Base-by-base conservation (phyloP, 2,888 invertebrate genomes). In the Sussaba pulchella region DNA sequence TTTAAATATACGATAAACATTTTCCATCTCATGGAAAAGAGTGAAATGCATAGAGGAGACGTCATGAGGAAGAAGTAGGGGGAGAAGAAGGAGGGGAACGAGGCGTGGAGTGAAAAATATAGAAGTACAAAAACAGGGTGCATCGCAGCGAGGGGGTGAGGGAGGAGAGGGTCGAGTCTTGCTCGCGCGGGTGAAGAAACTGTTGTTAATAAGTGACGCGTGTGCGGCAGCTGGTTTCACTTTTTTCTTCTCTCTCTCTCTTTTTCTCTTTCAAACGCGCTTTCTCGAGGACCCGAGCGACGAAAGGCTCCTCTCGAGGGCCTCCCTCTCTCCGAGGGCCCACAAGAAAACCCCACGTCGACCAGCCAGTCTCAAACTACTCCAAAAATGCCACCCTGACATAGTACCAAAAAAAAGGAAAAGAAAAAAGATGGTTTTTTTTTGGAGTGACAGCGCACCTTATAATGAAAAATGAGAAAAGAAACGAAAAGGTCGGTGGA, bases 181-280 rank as follows among this genome's bases (percentile, higher is more conserved):
- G 36, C 43, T 69, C 63, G 78, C 50, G 74, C 84, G 86, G 82
- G 84, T 83, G 84, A 87, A 88, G 87, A 88, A 87, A 87, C 88
- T 86, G 88, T 88, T 87, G 89, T 89, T 89, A 89, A 87, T 87
- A 88, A 87, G 86, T 89, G 90, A 90, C 91, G 91, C 90, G 90
- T 91, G 91, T 91, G 88, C 87, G 88, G 88, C 91, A 91, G 90
- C 91, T 91, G 91, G 88, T 89, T 87, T 86, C 82, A 88, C 85
- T 85, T 88, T 88, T 90, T 57, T 72, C 52, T 47, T 80, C 59
- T 81, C 45, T 61, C 80, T 63, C 39, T 45, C 26, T 47, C 54
- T 47, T 52, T 57, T 61, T 64, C 45, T 57, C 19, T 31, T 5
- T 69, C 26, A 19, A 66, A 71, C 47, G 19, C 47, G 39, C 63